A percentile compares a stretch with the other conserved stretches of the same genome.
phyloP scores from a whole-genome alignment of 2,888 invertebrate species.

The Merodon equestris region DNA sequence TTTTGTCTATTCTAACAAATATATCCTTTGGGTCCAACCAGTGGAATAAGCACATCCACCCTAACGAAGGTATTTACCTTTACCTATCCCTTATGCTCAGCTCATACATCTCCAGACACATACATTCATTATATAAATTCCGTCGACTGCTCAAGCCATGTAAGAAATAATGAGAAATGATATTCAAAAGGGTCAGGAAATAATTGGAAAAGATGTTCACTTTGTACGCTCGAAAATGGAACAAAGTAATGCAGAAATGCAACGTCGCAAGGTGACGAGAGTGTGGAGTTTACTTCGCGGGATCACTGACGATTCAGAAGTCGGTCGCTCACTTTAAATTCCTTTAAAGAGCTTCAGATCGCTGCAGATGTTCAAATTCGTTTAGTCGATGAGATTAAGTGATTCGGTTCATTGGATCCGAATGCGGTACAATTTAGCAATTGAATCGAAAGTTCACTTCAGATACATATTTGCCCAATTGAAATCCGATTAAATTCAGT shows the following conservation, averaged over 20 bases:
- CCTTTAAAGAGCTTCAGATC: too few species aligned
- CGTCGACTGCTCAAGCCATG: neutral
- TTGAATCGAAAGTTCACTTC: too few species aligned
- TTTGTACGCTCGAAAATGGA: neutral
- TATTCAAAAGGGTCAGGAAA: slow-evolving; percentile 25
- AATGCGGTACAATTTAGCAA: too few species aligned
- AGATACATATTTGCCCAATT: too few species aligned
- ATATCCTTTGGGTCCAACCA: neutral
- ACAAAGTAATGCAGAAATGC: too few species aligned
- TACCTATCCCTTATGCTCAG: too few species aligned
- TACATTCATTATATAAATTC: neutral
- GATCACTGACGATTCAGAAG: too few species aligned
- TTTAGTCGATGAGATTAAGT: neutral
- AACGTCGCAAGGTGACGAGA: neutral
- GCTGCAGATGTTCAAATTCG: slow-evolving; percentile 2
- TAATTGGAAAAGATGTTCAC: slow-evolving; percentile 16
- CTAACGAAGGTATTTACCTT: neutral
- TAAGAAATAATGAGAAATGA: slow-evolving; percentile 28
- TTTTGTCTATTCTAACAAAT: too few species aligned
- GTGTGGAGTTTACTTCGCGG: neutral
- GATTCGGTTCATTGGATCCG: too few species aligned
- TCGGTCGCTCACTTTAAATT: too few species aligned
- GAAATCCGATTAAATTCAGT: too few species aligned
- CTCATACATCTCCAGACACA: too few species aligned
- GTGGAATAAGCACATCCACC: neutral